These are phyloP conservation scores for Saiga tatarica DNA, from an alignment of 2,113 vertebrate genomes.

Conservation along the genomic window DNA sequence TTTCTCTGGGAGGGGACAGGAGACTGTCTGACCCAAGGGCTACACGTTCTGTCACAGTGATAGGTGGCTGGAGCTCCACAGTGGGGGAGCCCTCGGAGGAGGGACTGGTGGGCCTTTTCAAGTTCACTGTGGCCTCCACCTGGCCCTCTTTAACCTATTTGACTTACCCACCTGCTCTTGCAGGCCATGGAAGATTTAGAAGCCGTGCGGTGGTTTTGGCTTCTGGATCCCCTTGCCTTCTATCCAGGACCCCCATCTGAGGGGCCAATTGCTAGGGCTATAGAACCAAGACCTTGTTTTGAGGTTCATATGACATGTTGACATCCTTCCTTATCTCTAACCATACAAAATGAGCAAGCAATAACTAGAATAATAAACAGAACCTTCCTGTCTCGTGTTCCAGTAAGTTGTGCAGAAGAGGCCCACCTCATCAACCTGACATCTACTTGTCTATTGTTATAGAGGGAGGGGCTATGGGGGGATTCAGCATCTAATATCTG, in stretches of 20 bases:
- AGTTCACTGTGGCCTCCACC: background rate
- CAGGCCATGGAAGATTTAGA: background rate
- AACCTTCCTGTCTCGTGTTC: background rate
- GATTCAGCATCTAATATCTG: background rate
- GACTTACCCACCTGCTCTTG: background rate
- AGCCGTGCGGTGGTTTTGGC: background rate
- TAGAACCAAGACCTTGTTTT: background rate
- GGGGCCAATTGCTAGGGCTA: background rate
- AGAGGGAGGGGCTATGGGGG: background rate
- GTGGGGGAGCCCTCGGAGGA: background rate
- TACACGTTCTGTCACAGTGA: background rate
- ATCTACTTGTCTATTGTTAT: background rate
- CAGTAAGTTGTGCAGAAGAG: background rate
- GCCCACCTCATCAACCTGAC: background rate
- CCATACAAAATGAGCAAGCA: background rate
- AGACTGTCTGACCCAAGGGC: background rate
- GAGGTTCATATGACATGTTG: background rate
- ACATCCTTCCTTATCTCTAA: background rate
- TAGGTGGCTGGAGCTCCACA: background rate
- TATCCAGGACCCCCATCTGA: background rate
- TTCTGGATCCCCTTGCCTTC: background rate
- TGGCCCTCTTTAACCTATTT: background rate
- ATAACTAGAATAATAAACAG: background rate
- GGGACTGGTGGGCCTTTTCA: background rate
- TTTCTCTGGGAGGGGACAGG: background rate